phyloP scores from a whole-genome alignment of 1,140 invertebrate genomes.

The Zaprionus africanus region DNA sequence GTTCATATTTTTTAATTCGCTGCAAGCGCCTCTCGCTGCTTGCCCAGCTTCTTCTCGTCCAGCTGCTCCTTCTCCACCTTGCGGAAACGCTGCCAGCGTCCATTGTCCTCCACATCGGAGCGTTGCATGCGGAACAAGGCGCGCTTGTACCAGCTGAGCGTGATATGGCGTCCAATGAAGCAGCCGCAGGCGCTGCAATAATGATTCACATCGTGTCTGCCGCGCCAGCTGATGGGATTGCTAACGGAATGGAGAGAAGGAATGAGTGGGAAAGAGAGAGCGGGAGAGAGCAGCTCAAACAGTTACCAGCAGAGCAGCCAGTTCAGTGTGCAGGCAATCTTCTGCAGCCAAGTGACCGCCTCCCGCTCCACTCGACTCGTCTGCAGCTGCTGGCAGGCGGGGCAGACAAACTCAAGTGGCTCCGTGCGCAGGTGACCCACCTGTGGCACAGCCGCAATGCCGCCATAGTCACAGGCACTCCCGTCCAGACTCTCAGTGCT shows the following conservation, averaged over 20 bases:
- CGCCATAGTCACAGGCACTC: conserved; percentile 53
- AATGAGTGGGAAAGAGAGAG: neutral
- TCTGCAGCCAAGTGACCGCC: conserved; percentile 67
- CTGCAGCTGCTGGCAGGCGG: conserved; percentile 63
- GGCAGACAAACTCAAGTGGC: conserved; percentile 72
- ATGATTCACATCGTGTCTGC: conserved; percentile 75
- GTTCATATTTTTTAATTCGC: neutral
- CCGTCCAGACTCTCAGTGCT: conserved; percentile 72
- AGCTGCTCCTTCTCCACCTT: conserved; percentile 71
- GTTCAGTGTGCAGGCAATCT: conserved; percentile 61
- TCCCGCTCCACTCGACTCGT: conserved; percentile 59
- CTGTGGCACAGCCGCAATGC: conserved; percentile 61
- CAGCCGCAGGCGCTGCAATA: conserved; percentile 78
- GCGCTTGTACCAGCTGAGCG: conserved; percentile 77
- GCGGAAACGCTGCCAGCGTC: conserved; percentile 63
- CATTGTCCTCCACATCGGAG: conserved; percentile 68
- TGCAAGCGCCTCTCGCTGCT: conserved; percentile 49
- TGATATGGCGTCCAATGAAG: conserved; percentile 76
- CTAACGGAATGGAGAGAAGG: conserved; percentile 28
- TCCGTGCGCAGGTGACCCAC: conserved; percentile 68
- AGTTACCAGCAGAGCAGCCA: conserved; percentile 71
- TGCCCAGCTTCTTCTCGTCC: conserved; percentile 69
- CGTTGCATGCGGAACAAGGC: conserved; percentile 72
- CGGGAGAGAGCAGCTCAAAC: neutral
- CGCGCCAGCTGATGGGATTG: conserved; percentile 70